Percentiles rank a stretch among this genome's conserved stretches.
Evolutionary conservation across 2,797 vertebrate species (phyloP).

Genomic region (Hipposideros larvatus): DNA sequence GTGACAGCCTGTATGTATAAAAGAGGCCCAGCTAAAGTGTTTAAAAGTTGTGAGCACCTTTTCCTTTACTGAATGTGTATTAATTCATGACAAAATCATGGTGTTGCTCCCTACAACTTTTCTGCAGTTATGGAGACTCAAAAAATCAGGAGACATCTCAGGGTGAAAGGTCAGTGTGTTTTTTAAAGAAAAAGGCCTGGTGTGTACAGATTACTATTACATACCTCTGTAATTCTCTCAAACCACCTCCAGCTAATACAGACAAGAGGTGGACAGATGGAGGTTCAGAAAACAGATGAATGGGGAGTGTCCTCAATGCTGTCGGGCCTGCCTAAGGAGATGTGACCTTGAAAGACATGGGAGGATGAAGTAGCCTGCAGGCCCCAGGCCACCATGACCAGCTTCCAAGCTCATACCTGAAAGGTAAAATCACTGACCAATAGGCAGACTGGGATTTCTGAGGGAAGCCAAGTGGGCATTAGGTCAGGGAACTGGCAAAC

Average conservation of each 20-base stretch:
- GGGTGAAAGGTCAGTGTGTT: not conserved
- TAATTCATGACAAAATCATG: not conserved
- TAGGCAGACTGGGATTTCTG: not conserved
- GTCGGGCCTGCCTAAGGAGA: not conserved
- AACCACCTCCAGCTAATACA: not conserved
- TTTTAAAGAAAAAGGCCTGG: not conserved
- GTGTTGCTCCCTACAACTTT: too few species aligned
- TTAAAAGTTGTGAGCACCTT: too few species aligned
- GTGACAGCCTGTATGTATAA: accelerated
- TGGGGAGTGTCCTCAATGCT: not conserved
- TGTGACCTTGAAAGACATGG: not conserved
- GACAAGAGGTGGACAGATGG: not conserved
- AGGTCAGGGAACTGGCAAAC: not conserved
- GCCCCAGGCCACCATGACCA: not conserved
- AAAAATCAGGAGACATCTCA: accelerated
- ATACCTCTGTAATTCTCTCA: not conserved
- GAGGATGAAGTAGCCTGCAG: not conserved
- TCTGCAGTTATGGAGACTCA: not conserved
- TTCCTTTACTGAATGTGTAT: not conserved
- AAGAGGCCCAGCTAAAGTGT: not conserved
- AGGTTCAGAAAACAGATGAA: not conserved
- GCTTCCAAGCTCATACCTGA: not conserved
- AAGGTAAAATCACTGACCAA: not conserved
- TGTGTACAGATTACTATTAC: too few species aligned
- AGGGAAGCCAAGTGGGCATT: not conserved